phyloP scores from a whole-genome alignment of 2,113 vertebrate species.

The Eretmochelys imbricata region DNA sequence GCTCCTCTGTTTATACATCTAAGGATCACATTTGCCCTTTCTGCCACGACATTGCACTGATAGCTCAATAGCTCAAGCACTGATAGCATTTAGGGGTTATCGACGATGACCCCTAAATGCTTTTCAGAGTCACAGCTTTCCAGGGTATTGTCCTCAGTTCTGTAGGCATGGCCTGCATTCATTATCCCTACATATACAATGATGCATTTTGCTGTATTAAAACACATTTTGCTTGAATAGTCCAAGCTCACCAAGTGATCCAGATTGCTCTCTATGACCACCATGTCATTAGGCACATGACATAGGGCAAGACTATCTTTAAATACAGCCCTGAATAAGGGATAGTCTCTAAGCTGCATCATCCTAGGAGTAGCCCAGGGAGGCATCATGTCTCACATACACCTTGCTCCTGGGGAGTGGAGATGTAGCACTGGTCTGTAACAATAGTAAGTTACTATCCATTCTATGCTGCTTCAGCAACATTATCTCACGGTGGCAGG shows the following conservation, averaged over 20 bases:
- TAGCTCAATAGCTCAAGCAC: background rate
- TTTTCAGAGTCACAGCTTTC: background rate
- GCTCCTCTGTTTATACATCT: background rate
- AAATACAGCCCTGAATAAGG: background rate
- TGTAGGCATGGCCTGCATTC: background rate
- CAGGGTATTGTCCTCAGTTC: background rate
- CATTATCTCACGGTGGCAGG: background rate
- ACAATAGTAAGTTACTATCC: background rate
- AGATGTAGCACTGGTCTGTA: background rate
- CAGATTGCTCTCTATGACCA: background rate
- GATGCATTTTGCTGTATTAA: background rate
- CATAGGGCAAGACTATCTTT: background rate
- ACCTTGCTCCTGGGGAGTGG: background rate
- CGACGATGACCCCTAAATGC: background rate
- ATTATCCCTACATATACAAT: background rate
- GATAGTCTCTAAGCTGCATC: background rate
- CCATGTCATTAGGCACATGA: background rate
- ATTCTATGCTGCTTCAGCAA: background rate
- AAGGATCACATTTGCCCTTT: background rate
- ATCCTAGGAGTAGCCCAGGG: background rate
- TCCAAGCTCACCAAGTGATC: background rate
- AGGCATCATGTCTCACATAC: background rate
- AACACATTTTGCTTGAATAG: background rate
- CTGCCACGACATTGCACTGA: background rate
- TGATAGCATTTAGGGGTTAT: background rate